Base-by-base conservation (phyloP, 2,888 invertebrate genomes). In the Netelia melanura region DNA sequence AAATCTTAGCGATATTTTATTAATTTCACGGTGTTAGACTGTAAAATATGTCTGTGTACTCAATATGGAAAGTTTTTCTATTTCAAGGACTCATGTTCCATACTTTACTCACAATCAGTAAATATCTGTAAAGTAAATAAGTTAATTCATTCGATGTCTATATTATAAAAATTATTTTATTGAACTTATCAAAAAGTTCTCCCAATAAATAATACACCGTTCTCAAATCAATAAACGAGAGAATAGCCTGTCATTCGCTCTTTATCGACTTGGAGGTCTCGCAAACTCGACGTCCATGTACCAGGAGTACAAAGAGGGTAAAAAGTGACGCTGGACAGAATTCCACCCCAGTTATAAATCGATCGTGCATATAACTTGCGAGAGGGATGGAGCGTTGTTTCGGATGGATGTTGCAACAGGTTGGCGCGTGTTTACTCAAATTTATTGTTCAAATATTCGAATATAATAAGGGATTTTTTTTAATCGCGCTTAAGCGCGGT, bases 301-400 rank as follows among this genome's bases (percentile, higher is more conserved):
- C 77, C 88, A 90, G 90, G 90, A 89, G 87, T 84, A 17, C 87
- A 90, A 75, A 83, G 65, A 43, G 72, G 48, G 56, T 71, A 70
- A 23, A 70, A 81, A 87, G 71, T 76, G 56, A 81, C 64, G 9
- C 52, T 11, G 48, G 14, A 9, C 62, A 82, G 74, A 81, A 81
- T 43, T 56, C 80, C 70, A 76, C 83, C 68, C 84, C 71, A 30
- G 30, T 70, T 43, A 38, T 44, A 61, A 82, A 82, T 86, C 85
- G 68, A 84, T 84, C 43, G 72, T 38, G 9, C 10, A 67, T 54
- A 9, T 54, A 67, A 54, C 76, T 68, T 72, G 56, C 54, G 30
- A 56, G 76, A 65, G 17, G 21, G 67, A 30, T 10, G 48, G 43
- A 44, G 58, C 2, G 21, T 58, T 17, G 17, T 56, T 17, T 8